Percentiles rank a stretch among this genome's conserved stretches.
Evolutionary conservation across 2,797 vertebrate genomes (phyloP).

Genomic region (Uromys caudimaculatus): DNA sequence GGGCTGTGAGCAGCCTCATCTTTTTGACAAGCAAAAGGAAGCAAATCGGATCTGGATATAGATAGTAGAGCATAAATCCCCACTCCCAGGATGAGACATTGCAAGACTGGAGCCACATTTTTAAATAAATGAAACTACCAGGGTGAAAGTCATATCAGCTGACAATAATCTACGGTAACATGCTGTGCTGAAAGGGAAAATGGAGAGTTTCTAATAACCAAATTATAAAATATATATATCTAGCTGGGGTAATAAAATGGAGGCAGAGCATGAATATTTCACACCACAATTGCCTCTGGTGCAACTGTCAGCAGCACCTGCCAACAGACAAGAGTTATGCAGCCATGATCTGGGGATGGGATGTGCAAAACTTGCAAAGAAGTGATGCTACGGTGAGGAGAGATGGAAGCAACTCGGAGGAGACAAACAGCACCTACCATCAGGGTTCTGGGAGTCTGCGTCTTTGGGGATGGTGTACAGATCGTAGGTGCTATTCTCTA

Average conservation of each 20-base stretch:
- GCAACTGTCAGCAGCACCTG: conserved; percentile 72
- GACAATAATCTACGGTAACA: conserved; percentile 82
- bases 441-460: conserved; percentile 96
- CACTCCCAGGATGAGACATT: conserved; percentile 77
- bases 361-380: conserved; percentile 67
- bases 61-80: conserved; percentile 73
- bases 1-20: conserved; percentile 76
- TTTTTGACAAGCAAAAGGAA: conserved; percentile 81
- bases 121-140: conserved; percentile 78
- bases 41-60: conserved; percentile 70
- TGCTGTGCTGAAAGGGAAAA: conserved; percentile 82
- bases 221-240: conserved; percentile 89
- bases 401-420: neutral
- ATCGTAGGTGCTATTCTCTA: conserved; percentile 99
- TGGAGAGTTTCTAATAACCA: conserved; percentile 84
- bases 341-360: conserved; percentile 68
- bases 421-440: conserved; percentile 88
- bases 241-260: conserved; percentile 81
- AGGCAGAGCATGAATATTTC: conserved; percentile 87
- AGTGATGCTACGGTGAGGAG: neutral
- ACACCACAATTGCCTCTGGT: conserved; percentile 77
- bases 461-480: conserved; percentile 98
- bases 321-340: conserved; percentile 80
- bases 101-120: conserved; percentile 80
- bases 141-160: conserved; percentile 76